Base-by-base conservation (phyloP, 2,113 vertebrate genomes). In the Otus sunia region DNA sequence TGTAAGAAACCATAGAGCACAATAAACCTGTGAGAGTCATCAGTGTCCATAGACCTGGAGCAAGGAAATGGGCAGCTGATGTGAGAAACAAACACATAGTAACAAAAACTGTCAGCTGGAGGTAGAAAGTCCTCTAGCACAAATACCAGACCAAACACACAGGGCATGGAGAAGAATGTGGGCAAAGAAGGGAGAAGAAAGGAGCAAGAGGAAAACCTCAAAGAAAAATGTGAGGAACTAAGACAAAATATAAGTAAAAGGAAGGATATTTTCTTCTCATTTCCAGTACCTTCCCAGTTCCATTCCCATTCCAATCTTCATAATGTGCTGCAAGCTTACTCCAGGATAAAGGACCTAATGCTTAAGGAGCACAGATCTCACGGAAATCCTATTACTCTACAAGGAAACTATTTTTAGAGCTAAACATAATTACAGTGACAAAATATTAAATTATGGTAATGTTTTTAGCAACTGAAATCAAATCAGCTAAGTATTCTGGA, bases 391-490 rank as follows among this genome's bases (percentile, higher is more conserved):
- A 22, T 71, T 91, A 59, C 23, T 89, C 37, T 43, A 47, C 15
- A 84, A 71, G 45, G 9, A 77, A 94, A 84, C 17, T 66, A 39
- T 59, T 83, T 32, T 89, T 79, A 91, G 55, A 84, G 18, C 9
- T 77, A 78, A 94, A 91, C 14, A 43, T 52, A 75, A 55, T 56
- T 75, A 49, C 23, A 39, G 3, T 67, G 27, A 4, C 12, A 59
- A 95, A 84, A 26, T 72, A 84, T 63, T 89, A 87, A 58, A 91
- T 78, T 85, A 60, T 55, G 71, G 23, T 68, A 45, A 60, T 37
- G n/a, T 56, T 92, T 96, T 95, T 78, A 95, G 47, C 80, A 87
- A 87, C 37, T 67, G 72, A 92, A 91, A 78, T 1, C 11, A 75
- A 92, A 91, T 59, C 49, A 87, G 21, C 27, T 85, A 91, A 81